Evolutionary conservation across 2,113 vertebrate genomes (phyloP).

Genomic region (Neofelis nebulosa): DNA sequence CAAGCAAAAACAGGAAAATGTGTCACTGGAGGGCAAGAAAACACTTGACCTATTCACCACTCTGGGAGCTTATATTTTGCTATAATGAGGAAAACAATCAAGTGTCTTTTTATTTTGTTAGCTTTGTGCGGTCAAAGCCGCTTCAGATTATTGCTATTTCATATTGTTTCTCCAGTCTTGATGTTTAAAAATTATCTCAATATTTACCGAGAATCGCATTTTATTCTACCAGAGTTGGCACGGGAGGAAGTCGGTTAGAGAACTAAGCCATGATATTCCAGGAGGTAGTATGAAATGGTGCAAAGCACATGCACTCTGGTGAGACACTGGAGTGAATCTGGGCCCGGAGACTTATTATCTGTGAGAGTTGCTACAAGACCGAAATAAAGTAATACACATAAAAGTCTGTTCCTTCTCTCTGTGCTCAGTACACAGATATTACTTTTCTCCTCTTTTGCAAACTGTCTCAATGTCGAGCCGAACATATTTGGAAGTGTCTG

Average conservation of each 20-base stretch:
- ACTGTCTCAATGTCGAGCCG: background rate
- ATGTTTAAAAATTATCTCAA: background rate
- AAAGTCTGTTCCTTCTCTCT: background rate
- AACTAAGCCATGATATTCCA: rapidly evolving
- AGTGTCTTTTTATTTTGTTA: background rate
- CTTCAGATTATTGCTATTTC: background rate
- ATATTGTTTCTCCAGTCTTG: background rate
- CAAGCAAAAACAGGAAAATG: background rate
- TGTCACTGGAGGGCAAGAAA: background rate
- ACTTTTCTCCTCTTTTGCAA: background rate
- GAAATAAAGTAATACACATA: background rate
- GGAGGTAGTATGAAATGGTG: background rate
- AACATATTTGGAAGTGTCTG: background rate
- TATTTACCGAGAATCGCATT: background rate
- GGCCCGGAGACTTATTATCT: background rate
- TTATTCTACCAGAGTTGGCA: background rate
- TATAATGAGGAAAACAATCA: background rate
- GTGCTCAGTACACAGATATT: background rate
- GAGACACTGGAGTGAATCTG: background rate
- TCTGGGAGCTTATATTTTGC: background rate
- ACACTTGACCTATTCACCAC: background rate
- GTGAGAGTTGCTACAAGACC: background rate
- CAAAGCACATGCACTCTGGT: background rate
- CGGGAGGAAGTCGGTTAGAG: background rate
- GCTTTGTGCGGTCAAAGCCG: background rate